These are phyloP conservation scores for Charanyca ferruginea DNA, from an alignment of 2,888 invertebrate genomes.

Conservation along the genomic window DNA sequence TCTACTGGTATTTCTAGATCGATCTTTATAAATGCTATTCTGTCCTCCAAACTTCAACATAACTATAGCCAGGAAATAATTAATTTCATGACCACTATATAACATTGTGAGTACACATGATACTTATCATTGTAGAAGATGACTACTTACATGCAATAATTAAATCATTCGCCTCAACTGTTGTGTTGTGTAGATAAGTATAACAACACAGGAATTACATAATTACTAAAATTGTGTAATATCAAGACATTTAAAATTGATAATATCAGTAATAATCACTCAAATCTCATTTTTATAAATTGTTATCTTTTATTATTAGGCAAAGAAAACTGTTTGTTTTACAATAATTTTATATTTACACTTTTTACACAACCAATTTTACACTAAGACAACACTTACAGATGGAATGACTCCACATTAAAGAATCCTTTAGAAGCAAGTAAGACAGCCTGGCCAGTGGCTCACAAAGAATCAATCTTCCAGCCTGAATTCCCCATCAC, in stretches of 20 bases:
- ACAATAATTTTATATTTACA: neutral
- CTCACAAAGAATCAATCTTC: conserved; percentile 96
- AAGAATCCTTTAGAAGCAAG: conserved; percentile 90
- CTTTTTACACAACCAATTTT: neutral
- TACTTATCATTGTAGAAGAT: conserved; percentile 17
- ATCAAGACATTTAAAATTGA: conserved; percentile 3
- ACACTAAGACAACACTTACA: conserved; percentile 72
- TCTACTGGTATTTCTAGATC: neutral
- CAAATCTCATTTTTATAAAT: neutral
- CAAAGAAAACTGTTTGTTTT: conserved; percentile 34
- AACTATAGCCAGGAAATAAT: conserved; percentile 5
- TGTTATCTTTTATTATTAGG: neutral
- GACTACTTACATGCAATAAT: conserved; percentile 33
- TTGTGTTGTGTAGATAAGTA: conserved; percentile 19
- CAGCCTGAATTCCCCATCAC: conserved; percentile 96
- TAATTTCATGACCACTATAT: conserved; percentile 19
- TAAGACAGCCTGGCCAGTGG: conserved; percentile 96
- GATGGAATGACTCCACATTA: conserved; percentile 93
- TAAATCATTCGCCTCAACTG: conserved; percentile 26
- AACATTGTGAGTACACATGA: neutral
- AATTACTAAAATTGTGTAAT: conserved; percentile 8
- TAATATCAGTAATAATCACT: conserved; percentile 6
- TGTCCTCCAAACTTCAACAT: neutral
- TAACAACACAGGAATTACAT: neutral
- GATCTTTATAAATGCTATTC: neutral